These are phyloP conservation scores for Philotrypesis tridentata DNA, from an alignment of 1,140 invertebrate genomes.

Conservation along the genomic window DNA sequence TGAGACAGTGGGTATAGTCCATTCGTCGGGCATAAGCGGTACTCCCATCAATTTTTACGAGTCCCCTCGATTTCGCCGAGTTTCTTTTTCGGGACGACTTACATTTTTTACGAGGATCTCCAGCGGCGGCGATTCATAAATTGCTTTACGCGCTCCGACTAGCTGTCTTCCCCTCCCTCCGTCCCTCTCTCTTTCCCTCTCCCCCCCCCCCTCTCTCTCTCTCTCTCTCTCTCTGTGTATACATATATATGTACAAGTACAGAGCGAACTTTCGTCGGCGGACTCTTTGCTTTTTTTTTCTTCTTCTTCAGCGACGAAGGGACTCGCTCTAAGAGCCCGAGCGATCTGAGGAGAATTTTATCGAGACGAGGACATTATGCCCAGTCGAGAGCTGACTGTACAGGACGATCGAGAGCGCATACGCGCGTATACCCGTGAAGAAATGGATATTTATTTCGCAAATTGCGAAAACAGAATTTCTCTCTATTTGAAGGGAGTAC, in stretches of 20 bases:
- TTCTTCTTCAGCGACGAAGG: not conserved
- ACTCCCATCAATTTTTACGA: not conserved
- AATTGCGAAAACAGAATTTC: not conserved
- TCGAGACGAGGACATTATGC: not conserved
- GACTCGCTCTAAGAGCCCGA: not conserved
- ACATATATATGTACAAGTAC: not conserved
- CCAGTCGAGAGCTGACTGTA: not conserved
- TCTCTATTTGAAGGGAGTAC: no score
- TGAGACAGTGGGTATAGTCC: not conserved
- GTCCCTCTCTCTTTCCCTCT: not conserved
- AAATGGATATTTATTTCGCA: not conserved
- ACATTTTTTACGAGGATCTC: slow-evolving; percentile 20
- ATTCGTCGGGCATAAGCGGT: not conserved
- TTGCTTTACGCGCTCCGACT: slow-evolving; percentile 27
- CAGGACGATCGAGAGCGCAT: not conserved
- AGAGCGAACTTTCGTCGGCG: not conserved
- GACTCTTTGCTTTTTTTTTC: not conserved
- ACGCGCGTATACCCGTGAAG: not conserved
- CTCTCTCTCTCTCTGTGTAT: not conserved
- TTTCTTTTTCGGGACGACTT: slow-evolving; percentile 8
- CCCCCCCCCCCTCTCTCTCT: not conserved
- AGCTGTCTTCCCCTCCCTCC: no score
- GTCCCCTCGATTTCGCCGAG: not conserved
- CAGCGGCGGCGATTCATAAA: slow-evolving; percentile 37
- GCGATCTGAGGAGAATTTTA: not conserved